Base-by-base conservation (phyloP, 1,140 invertebrate genomes). In the Armadillidium nasatum region DNA sequence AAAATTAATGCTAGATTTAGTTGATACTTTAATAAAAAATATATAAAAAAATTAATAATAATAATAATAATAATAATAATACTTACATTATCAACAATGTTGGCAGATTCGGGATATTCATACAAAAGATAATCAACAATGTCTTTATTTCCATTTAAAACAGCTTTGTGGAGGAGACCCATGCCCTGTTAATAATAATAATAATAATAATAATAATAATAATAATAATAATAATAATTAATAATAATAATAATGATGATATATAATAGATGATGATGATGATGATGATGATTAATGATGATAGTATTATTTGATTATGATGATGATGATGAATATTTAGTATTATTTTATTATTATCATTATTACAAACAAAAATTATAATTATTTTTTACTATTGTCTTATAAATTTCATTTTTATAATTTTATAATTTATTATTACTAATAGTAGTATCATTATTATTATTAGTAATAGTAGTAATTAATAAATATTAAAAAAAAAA, bases 91-190 rank as follows among this genome's bases (percentile, higher is more conserved):
- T 95, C 93, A 81, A 88, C 91, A 76, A 91, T 86, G 69, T 90
- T 88, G n/a, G 92, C 87, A 0, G 89, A 88, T 66, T 88, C 86
- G 0, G 92, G 92, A 85, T 90, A 94, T 82, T 90, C 90, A 33
- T 89, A 86, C 4, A 92, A 86, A 0, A 95, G 86, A 86, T 89
- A 95, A 74, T 89, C 86, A 6, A 91, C 87, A 54, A 94, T 90
- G 60, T 92, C 88, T 73, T 85, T 88, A 81, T 90, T 89, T 82
- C 91, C 90, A 83, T 93, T 89, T 79, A 90, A 90, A 10, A 94
- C 88, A 0, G 92, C 90, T 84, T 94, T 92, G 84, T 94, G 92
- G 46, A 94, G 83, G 44, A 94, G 84, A 9, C 91, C 90, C 44
- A 89, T 88, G 4, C 93, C 92, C 92, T 81, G 7, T 22, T 66